A percentile compares a stretch with the other conserved stretches of the same genome.
phyloP scores from a whole-genome alignment of 2,797 vertebrate species.

The Lithobates sylvaticus region DNA sequence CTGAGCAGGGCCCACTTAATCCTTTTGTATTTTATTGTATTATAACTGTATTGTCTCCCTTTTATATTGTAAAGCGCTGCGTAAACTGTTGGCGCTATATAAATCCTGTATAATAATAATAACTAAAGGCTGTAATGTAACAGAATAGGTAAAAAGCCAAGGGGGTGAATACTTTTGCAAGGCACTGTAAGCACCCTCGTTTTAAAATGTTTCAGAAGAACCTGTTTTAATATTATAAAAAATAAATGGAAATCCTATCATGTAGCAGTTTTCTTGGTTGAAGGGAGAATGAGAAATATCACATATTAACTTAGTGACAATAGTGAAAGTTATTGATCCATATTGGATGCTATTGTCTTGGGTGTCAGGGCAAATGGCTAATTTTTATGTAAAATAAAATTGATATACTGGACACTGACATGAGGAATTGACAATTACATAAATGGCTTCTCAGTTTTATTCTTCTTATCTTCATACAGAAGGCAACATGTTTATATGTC shows the following conservation, averaged over 20 bases:
- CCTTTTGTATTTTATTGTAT: too few relatives aligned
- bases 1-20: too few relatives aligned
- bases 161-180: too few relatives aligned
- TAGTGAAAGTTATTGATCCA: conserved; percentile 47
- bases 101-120: too few relatives aligned
- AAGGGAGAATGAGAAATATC: conserved; percentile 16
- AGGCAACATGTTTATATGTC: neutral
- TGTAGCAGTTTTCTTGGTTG: neutral
- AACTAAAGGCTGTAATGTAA: too few relatives aligned
- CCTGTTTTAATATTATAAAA: neutral
- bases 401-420: conserved; percentile 40
- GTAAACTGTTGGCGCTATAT: too few relatives aligned
- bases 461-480: conserved; percentile 11
- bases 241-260: neutral
- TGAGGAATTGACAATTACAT: conserved; percentile 42
- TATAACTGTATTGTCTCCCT: too few relatives aligned
- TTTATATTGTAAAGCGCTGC: too few relatives aligned
- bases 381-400: conserved; percentile 43
- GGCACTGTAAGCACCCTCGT: neutral
- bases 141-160: too few relatives aligned
- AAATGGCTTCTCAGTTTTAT: conserved; percentile 11
- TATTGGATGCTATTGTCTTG: neutral
- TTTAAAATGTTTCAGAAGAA: too few relatives aligned
- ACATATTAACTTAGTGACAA: neutral
- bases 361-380: conserved; percentile 33